phyloP scores from a whole-genome alignment of 2,797 vertebrate genomes.

The Sandelia bainsii region DNA sequence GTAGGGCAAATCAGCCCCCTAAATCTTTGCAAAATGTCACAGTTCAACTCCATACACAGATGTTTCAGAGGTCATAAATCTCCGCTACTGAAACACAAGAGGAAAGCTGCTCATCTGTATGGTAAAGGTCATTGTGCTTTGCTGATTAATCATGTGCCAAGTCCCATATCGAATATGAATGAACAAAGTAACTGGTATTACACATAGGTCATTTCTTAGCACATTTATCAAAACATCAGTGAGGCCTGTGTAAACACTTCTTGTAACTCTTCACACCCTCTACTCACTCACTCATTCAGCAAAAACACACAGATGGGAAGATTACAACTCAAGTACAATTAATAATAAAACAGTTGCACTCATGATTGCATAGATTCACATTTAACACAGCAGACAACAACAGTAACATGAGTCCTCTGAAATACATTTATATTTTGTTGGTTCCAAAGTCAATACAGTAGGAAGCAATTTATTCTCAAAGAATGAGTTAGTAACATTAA shows the following conservation, averaged over 20 bases:
- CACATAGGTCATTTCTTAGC: conserved; percentile 52
- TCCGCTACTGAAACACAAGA: conserved; percentile 32
- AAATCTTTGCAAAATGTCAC: conserved; percentile 57
- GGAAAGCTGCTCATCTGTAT: conserved; percentile 49
- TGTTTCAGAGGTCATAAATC: conserved; percentile 47
- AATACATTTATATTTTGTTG: conserved; percentile 12
- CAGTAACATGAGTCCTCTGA: conserved; percentile 16
- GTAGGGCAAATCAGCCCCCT: conserved; percentile 22
- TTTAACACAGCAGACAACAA: conserved; percentile 27
- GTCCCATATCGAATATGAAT: conserved; percentile 47
- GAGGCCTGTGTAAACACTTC: conserved; percentile 38
- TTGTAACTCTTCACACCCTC: conserved; percentile 17
- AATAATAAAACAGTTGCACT: conserved; percentile 13
- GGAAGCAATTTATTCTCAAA: conserved; percentile 23
- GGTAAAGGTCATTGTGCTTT: conserved; percentile 67
- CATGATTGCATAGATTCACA: conserved; percentile 15
- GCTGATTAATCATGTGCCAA: conserved; percentile 61
- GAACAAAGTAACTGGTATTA: conserved; percentile 36
- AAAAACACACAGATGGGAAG: conserved; percentile 9
- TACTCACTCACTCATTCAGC: conserved; percentile 5
- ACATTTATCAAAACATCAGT: conserved; percentile 50
- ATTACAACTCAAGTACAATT: neutral
- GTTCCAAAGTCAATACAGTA: conserved; percentile 9
- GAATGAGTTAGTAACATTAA: conserved; percentile 12
- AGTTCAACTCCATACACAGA: conserved; percentile 36